A percentile compares a stretch with the other conserved stretches of the same genome.
Evolutionary conservation across 2,113 vertebrate genomes (phyloP).

Genomic region (Meles meles): DNA sequence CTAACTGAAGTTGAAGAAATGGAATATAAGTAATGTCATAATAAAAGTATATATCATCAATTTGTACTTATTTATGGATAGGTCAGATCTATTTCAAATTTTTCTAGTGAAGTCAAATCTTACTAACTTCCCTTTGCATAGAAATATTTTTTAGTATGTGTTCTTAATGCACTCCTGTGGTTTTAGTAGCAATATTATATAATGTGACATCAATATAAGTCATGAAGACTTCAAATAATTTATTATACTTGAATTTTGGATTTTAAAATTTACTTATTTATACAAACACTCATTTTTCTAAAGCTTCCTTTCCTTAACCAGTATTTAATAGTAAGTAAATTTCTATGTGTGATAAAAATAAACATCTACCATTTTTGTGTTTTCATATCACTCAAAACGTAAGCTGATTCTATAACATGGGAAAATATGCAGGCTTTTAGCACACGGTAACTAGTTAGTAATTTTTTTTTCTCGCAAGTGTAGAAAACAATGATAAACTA

Average conservation of each 20-base stretch:
- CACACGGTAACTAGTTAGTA: not conserved
- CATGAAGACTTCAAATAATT: not conserved
- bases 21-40: not conserved
- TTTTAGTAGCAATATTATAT: not conserved
- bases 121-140: not conserved
- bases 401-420: not conserved
- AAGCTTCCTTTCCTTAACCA: not conserved
- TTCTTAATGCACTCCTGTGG: not conserved
- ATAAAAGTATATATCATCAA: not conserved
- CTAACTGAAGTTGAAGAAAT: not conserved
- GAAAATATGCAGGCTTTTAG: not conserved
- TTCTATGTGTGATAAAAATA: not conserved
- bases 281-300: not conserved
- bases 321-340: not conserved
- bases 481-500: not conserved
- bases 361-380: not conserved
- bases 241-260: not conserved
- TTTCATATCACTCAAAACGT: not conserved
- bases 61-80: not conserved
- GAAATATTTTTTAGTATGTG: not conserved
- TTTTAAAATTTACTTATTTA: not conserved
- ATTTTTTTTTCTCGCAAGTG: not conserved
- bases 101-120: not conserved
- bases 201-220: not conserved
- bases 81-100: not conserved